These are phyloP conservation scores for Desmodus rotundus DNA, from an alignment of 2,113 vertebrate species.

Conservation along the genomic window DNA sequence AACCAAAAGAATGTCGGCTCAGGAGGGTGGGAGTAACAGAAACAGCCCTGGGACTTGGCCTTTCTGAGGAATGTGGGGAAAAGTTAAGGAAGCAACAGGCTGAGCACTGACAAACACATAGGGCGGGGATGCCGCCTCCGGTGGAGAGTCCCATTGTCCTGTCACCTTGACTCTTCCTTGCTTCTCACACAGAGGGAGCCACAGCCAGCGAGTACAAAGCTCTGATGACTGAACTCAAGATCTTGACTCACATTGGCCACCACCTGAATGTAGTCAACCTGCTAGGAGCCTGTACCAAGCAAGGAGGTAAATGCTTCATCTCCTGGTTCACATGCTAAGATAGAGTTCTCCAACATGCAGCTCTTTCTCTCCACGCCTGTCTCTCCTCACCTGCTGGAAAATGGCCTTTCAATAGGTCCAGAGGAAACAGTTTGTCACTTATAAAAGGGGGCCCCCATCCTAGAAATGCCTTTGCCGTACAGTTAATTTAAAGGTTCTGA, in stretches of 20 bases:
- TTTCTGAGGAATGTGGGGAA: slow-evolving; percentile 37
- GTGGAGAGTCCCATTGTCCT: background rate
- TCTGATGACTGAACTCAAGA: slow-evolving; percentile 97
- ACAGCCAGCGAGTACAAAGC: slow-evolving; percentile 94
- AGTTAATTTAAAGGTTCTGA: background rate
- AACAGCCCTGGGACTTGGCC: background rate
- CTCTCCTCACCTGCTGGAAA: background rate
- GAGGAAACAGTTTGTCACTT: background rate
- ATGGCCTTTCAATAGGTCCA: fast-evolving
- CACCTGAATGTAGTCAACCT: slow-evolving; percentile 97
- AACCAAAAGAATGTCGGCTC: slow-evolving; percentile 69
- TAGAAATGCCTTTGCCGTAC: background rate
- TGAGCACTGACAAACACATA: background rate
- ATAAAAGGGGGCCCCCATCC: background rate
- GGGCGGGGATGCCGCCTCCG: background rate
- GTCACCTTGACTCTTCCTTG: slow-evolving; percentile 39
- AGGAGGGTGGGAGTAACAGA: slow-evolving; percentile 52
- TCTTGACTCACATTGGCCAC: slow-evolving; percentile 94
- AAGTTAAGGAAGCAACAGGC: background rate
- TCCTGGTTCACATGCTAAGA: fast-evolving
- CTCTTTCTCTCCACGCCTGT: background rate
- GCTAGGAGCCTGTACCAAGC: slow-evolving; percentile 93
- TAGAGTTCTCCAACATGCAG: fast-evolving
- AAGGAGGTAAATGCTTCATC: slow-evolving; percentile 84
- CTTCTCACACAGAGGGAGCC: slow-evolving; percentile 90